Evolutionary conservation across 2,113 vertebrate species (phyloP), one percentile per base, ranked within the genome.

Genomic region (Triplophysa siluroides): DNA sequence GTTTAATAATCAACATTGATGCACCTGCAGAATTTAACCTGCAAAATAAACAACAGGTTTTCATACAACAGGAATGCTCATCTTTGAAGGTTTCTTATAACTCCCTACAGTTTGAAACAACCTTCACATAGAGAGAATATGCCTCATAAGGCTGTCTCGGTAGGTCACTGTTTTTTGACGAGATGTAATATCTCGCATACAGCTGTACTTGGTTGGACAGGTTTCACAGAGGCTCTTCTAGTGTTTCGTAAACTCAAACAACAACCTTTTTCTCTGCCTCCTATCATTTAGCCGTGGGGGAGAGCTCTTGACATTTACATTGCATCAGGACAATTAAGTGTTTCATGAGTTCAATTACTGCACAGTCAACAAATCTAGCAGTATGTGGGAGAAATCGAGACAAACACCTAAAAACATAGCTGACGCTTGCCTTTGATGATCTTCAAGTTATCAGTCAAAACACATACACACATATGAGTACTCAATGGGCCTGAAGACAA

Each of bases 221-320:
- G 56, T 72, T 75, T 65, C 50, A 77, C 21, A 72, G 81, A 67
- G 61, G 60, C 66, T 80, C 23, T 69, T 69, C 58, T 56, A 76
- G 76, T 52, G 69, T 84, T 76, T 84, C 67, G 75, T 80, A 50
- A 62, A 24, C 52, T 75, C 62, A 70, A 9, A 41, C 8, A 76
- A 82, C 64, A 64, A 60, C 38, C 21, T 41, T 56, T 38, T 56
- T 71, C 72, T 29, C 24, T 63, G 26, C 64, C 10, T 68, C 78
- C 56, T 56, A 80, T 58, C 56, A 74, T 80, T 80, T 50, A 61
- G 33, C 24, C 29, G 26, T 41, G 33, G 11, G 66, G 21, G 52
- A 83, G 73, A 81, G 77, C 75, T 83, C 76, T 54, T 84, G 71
- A 83, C 79, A 83, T 80, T 80, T 61, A 76, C 56, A 79, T 50